These are phyloP conservation scores for Rana temporaria DNA, from an alignment of 2,113 vertebrate genomes.

Conservation along the genomic window DNA sequence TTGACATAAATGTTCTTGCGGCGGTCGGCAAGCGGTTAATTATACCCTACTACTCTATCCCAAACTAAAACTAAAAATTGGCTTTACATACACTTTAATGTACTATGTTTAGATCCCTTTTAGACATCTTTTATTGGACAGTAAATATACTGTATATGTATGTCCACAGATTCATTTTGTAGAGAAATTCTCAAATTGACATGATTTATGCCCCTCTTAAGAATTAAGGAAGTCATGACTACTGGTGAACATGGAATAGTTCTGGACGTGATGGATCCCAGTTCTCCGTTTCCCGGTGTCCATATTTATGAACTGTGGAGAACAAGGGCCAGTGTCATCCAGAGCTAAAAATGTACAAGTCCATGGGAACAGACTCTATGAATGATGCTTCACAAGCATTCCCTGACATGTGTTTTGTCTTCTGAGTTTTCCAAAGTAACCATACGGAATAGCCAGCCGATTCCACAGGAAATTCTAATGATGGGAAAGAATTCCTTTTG, in stretches of 20 bases:
- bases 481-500: constrained; percentile 57
- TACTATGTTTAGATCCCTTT: too few relatives aligned
- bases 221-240: background rate
- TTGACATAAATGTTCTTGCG: too few relatives aligned
- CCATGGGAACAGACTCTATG: constrained; percentile 46
- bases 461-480: constrained; percentile 52
- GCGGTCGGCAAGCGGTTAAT: too few relatives aligned
- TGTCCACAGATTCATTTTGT: too few relatives aligned
- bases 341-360: constrained; percentile 43
- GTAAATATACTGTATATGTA: too few relatives aligned
- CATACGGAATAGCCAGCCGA: constrained; percentile 17
- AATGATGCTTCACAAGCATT: constrained; percentile 45
- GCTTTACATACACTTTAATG: too few relatives aligned
- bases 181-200: too few relatives aligned
- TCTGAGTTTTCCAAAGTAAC: constrained; percentile 41
- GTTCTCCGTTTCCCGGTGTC: background rate
- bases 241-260: background rate
- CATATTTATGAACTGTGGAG: constrained; percentile 24
- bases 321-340: constrained; percentile 15
- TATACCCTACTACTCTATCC: too few relatives aligned
- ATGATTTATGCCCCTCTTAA: too few relatives aligned
- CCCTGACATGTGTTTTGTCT: constrained; percentile 56
- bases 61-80: too few relatives aligned
- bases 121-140: too few relatives aligned
- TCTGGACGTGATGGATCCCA: background rate